Percentiles rank a stretch among this genome's conserved stretches.
Evolutionary conservation across 2,888 invertebrate species (phyloP).

Genomic region (Cepaea hortensis): DNA sequence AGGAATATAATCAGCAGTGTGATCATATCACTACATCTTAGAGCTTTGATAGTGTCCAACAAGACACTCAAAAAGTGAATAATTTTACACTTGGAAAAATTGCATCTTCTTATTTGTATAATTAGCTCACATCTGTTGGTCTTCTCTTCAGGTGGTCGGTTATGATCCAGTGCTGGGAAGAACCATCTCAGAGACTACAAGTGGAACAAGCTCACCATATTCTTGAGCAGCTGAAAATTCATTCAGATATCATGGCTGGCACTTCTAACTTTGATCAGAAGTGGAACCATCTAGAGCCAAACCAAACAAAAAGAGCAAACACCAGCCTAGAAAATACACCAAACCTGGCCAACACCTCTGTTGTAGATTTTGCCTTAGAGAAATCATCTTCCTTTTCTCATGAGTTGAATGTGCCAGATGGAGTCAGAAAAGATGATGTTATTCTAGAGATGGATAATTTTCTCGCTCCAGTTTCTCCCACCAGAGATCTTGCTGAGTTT

Average conservation of each 20-base stretch:
- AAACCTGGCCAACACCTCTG: constrained; percentile 38
- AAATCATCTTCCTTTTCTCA: background rate
- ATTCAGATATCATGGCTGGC: constrained; percentile 32
- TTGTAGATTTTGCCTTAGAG: background rate
- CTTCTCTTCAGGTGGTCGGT: constrained; percentile 81
- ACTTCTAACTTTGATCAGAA: constrained; percentile 54
- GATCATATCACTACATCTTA: too few relatives aligned
- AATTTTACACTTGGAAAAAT: too few relatives aligned
- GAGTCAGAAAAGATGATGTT: constrained; percentile 35
- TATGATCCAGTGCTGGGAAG: constrained; percentile 85
- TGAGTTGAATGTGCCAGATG: constrained; percentile 13
- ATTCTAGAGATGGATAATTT: constrained; percentile 15
- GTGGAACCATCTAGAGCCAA: constrained; percentile 52
- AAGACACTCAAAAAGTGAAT: too few relatives aligned
- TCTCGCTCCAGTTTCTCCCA: too few relatives aligned
- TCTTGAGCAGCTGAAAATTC: constrained; percentile 75
- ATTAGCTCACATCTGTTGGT: too few relatives aligned
- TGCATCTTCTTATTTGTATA: too few relatives aligned
- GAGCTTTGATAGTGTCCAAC: too few relatives aligned
- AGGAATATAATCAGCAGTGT: too few relatives aligned
- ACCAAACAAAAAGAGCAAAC: constrained; percentile 34
- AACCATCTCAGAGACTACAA: constrained; percentile 77
- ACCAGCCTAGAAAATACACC: constrained; percentile 11
- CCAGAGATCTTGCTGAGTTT: background rate
- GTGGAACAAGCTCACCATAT: constrained; percentile 79